Percentiles rank a stretch among this genome's conserved stretches.
phyloP scores from a whole-genome alignment of 2,888 invertebrate species.

The Pterostichus madidus region DNA sequence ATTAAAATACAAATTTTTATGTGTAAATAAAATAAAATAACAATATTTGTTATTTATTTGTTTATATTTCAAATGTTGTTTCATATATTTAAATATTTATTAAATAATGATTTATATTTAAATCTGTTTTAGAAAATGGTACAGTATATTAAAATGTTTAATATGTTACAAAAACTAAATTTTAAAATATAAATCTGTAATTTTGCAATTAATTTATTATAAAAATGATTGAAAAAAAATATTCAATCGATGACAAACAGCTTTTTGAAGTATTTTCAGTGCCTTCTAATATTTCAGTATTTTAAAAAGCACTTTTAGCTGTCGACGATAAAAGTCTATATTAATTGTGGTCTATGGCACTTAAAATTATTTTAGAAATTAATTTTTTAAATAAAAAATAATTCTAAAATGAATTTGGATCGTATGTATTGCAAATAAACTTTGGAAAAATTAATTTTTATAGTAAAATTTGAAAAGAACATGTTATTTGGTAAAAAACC shows the following conservation, averaged over 20 bases:
- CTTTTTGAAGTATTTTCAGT: conserved; percentile 28
- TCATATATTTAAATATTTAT: neutral
- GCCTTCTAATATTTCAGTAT: conserved; percentile 7
- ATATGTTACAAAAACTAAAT: neutral
- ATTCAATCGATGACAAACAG: neutral
- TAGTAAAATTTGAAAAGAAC: too few relatives aligned
- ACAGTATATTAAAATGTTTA: neutral
- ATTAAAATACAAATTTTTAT: neutral
- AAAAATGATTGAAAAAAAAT: neutral
- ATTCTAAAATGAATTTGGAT: neutral
- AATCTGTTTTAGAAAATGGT: conserved; percentile 10
- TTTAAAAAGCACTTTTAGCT: neutral
- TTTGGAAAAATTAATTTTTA: too few relatives aligned
- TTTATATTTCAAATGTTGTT: neutral
- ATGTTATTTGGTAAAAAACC: too few relatives aligned
- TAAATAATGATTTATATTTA: neutral
- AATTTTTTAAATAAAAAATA: neutral
- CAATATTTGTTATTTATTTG: neutral
- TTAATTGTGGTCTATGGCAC: too few relatives aligned
- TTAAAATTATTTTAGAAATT: neutral
- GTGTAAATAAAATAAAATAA: too few relatives aligned
- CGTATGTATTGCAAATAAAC: neutral
- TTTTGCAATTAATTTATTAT: neutral
- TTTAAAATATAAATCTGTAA: neutral
- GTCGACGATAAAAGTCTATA: too few relatives aligned